phyloP scores from a whole-genome alignment of 2,888 invertebrate genomes.

The Eremobia ochroleuca region DNA sequence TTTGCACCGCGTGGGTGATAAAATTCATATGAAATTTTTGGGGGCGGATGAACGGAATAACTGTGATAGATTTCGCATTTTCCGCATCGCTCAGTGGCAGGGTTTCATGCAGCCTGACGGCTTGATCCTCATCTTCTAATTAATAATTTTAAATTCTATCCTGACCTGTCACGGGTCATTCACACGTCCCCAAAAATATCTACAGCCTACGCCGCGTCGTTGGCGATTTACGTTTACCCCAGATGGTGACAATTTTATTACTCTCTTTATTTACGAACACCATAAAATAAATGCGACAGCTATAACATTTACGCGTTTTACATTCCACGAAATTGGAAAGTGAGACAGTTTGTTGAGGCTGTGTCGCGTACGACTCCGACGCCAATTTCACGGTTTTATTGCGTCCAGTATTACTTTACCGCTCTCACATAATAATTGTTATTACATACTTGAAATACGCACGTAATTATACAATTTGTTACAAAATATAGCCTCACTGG shows the following conservation, averaged over 20 bases:
- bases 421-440: slow-evolving; percentile 72
- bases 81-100: not conserved
- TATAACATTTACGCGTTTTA: slow-evolving; percentile 70
- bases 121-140: not conserved
- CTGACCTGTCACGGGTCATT: slow-evolving; percentile 13
- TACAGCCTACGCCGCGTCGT: slow-evolving; percentile 49
- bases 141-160: not conserved
- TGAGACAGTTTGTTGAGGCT: slow-evolving; percentile 68
- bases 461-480: slow-evolving; percentile 67
- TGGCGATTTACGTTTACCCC: slow-evolving; percentile 57
- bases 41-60: not conserved
- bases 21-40: not conserved
- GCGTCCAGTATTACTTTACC: slow-evolving; percentile 68
- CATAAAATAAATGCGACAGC: slow-evolving; percentile 72
- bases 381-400: slow-evolving; percentile 76
- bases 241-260: slow-evolving; percentile 70
- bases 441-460: slow-evolving; percentile 66
- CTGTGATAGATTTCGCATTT: not conserved
- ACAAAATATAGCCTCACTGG: slow-evolving; percentile 49
- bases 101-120: not conserved
- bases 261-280: slow-evolving; percentile 69
- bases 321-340: slow-evolving; percentile 82
- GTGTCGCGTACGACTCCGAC: slow-evolving; percentile 64
- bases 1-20: not conserved
- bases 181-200: not conserved